These are phyloP conservation scores for Xestoiulus laeticollis DNA, from an alignment of 2,888 invertebrate species.

Conservation along the genomic window DNA sequence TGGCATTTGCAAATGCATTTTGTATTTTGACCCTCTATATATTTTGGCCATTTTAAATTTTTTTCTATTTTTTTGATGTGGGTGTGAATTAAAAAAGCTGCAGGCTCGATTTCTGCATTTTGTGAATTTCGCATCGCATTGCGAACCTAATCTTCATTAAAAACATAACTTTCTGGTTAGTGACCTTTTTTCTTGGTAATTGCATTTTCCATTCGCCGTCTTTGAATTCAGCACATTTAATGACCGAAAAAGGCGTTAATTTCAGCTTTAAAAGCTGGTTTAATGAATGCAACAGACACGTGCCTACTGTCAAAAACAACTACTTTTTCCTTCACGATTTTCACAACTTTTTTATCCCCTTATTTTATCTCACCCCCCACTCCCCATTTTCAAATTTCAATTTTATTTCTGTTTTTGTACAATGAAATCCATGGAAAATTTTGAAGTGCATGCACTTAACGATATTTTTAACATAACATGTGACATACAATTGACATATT, in stretches of 20 bases:
- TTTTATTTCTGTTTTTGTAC: too few species aligned
- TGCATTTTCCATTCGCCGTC: neutral
- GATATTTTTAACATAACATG: too few species aligned
- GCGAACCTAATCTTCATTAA: slow-evolving; percentile 1
- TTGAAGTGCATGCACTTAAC: too few species aligned
- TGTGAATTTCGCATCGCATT: neutral
- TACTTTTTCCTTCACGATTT: neutral
- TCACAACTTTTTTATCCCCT: neutral
- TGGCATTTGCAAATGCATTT: neutral
- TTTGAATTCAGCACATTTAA: neutral
- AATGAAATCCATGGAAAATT: too few species aligned
- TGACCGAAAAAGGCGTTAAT: neutral
- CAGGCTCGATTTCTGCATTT: neutral
- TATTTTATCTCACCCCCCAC: neutral
- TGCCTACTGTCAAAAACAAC: neutral
- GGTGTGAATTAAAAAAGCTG: neutral
- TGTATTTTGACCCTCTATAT: neutral
- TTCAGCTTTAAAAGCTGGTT: neutral
- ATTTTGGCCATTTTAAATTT: neutral
- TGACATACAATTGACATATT: too few species aligned
- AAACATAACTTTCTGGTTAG: slow-evolving; percentile 31
- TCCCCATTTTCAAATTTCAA: too few species aligned
- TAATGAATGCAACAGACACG: neutral
- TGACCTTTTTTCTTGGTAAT: neutral
- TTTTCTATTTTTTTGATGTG: neutral